Percentiles rank a stretch among this genome's conserved stretches.
Conservation (phyloP, 2,888 invertebrate species). For the Lasioglossum pauxillum region DNA sequence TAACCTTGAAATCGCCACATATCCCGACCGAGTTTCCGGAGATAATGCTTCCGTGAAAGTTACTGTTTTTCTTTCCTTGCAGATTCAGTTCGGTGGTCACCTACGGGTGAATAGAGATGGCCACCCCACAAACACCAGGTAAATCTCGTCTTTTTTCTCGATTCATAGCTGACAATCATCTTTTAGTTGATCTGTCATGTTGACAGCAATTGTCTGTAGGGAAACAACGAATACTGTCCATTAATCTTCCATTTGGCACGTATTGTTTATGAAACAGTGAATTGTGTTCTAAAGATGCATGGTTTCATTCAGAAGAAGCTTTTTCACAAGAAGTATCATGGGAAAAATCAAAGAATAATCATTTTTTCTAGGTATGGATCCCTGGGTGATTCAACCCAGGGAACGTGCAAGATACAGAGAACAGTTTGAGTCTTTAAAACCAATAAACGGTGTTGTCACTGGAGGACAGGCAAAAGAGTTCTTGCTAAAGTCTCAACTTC, state of each 20-base stretch:
- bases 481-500: constrained; percentile 95
- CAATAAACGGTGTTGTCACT: constrained; percentile 94
- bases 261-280: neutral
- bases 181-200: constrained; percentile 50
- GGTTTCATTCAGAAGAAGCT: constrained; percentile 11
- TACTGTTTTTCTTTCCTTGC: constrained; percentile 41
- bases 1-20: constrained; percentile 71
- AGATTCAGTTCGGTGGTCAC: constrained; percentile 62
- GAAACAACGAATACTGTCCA: neutral
- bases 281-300: neutral
- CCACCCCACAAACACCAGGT: constrained; percentile 75
- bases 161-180: constrained; percentile 4
- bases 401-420: constrained; percentile 95
- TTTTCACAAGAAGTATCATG: neutral
- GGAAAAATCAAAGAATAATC: neutral
- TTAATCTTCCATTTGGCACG: neutral
- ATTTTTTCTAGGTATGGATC: constrained; percentile 86
- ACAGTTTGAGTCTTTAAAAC: constrained; percentile 95
- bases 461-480: constrained; percentile 97
- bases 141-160: constrained; percentile 32
- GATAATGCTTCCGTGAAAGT: constrained; percentile 29
- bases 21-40: constrained; percentile 25
- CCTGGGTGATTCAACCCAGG: constrained; percentile 94
- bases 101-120: constrained; percentile 70
- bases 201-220: constrained; percentile 44